Conservation (phyloP, 1,140 invertebrate species). For the Calephelis nemesis region DNA sequence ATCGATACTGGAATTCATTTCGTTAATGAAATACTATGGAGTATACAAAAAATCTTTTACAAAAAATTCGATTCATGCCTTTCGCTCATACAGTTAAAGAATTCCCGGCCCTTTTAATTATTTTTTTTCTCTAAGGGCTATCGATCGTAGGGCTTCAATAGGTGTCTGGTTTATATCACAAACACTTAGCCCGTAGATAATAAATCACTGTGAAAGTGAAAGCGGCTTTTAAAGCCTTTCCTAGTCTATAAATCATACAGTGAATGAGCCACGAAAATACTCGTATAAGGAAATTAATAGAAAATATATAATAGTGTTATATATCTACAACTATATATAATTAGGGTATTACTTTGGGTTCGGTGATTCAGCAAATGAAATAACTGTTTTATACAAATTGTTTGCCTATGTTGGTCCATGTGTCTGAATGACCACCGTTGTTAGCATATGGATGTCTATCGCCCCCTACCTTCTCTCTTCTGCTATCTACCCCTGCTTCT, state of each 20-base stretch:
- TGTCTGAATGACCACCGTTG: too few species aligned
- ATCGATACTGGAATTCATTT: constrained; percentile 42
- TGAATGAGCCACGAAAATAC: constrained; percentile 39
- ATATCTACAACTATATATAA: not conserved
- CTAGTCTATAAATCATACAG: constrained; percentile 63
- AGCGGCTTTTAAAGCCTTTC: constrained; percentile 61
- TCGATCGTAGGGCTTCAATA: constrained; percentile 68
- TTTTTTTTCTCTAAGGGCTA: constrained; percentile 68
- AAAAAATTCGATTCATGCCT: constrained; percentile 65
- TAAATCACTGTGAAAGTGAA: constrained; percentile 69
- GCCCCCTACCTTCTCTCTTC: too few species aligned
- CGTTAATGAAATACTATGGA: constrained; percentile 43
- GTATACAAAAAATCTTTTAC: constrained; percentile 60
- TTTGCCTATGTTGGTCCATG: too few species aligned
- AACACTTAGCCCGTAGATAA: constrained; percentile 61
- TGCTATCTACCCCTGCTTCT: too few species aligned
- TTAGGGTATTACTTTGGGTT: not conserved
- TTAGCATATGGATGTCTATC: too few species aligned
- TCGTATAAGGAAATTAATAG: constrained; percentile 16
- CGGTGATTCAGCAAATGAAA: not conserved
- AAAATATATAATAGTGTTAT: constrained; percentile 14
- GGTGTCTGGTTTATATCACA: constrained; percentile 65
- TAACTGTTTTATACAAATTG: too few species aligned
- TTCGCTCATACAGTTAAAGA: constrained; percentile 67
- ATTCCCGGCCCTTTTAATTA: constrained; percentile 60